Conservation (phyloP, 2,797 vertebrate species). For the Anisognathus igniventris region DNA sequence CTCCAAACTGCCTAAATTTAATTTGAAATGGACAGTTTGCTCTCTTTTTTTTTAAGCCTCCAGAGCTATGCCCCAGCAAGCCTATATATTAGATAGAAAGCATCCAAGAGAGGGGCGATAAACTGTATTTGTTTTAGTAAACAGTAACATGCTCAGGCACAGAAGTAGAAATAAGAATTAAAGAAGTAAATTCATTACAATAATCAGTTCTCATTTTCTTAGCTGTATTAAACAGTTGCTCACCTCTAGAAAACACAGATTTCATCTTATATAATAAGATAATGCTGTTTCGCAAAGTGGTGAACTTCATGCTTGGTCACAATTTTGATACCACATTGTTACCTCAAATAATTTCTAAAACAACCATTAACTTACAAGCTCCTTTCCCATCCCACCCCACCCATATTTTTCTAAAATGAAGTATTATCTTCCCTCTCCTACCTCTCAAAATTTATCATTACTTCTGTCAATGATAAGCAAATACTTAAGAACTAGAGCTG, state of each 20-base stretch:
- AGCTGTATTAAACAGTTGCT: background rate
- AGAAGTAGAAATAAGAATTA: background rate
- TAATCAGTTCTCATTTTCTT: background rate
- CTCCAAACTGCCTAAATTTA: background rate
- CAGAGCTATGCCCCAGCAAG: slow-evolving; percentile 21
- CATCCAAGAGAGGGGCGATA: background rate
- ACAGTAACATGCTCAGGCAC: slow-evolving; percentile 44
- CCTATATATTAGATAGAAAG: background rate
- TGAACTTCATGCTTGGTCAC: background rate
- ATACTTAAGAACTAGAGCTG: background rate
- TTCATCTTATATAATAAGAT: background rate
- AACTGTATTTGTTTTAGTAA: slow-evolving; percentile 42
- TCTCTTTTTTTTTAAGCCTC: background rate
- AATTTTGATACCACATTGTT: background rate
- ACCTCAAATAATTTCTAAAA: background rate
- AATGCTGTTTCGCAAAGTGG: background rate
- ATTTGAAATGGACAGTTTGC: background rate
- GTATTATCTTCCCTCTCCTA: background rate
- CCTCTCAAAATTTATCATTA: background rate
- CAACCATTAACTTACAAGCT: background rate
- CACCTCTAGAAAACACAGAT: background rate
- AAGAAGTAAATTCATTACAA: background rate
- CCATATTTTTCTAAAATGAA: background rate
- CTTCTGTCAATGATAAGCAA: background rate
- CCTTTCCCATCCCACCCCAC: background rate